Base-by-base conservation (phyloP, 2,888 invertebrate genomes). In the Ennomos quercinarius region DNA sequence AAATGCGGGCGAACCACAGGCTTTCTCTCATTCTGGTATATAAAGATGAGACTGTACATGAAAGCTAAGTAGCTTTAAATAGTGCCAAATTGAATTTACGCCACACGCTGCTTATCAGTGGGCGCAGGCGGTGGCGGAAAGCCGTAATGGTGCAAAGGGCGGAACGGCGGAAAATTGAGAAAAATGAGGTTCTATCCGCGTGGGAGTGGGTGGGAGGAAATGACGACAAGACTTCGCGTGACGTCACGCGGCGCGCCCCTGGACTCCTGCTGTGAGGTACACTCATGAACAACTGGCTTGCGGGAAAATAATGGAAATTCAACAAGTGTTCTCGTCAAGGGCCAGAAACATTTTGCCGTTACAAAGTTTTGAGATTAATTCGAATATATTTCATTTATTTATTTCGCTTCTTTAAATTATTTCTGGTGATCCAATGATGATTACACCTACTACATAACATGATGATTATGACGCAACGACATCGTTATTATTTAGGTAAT, bases 161-260 rank as follows among this genome's bases (percentile, higher is more conserved):
- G 67, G 74, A 71, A 72, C 73, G 72, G 84, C 81, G 86, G 86
- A 85, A 88, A 88, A 89, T 87, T 86, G 83, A 78, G 80, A 78
- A 83, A 83, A 86, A 81, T 77, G 77, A 70, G 46, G 9, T 61
- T 41, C 47, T 50, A 52, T 35, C 36, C 64, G 56, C 63, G 58
- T 70, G 70, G 66, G 64, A 65, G 51, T n/a, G 43, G 56, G 70
- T 51, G 68, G 64, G 62, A 53, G 62, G 63, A 55, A 43, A 48
- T 63, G 60, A 66, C 66, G 68, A 47, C 64, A 61, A 17, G 52
- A 41, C 47, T 54, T 13, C 52, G 39, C 11, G 39, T 84, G 83
- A 83, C 85, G 83, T 81, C 81, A 80, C 68, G 27, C 34, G 66
- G 35, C 66, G 58, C 74, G 74, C 74, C 67, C 56, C 47, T 55